These are phyloP conservation scores for Oxycera nigricornis DNA, from an alignment of 2,888 invertebrate genomes.

Conservation along the genomic window DNA sequence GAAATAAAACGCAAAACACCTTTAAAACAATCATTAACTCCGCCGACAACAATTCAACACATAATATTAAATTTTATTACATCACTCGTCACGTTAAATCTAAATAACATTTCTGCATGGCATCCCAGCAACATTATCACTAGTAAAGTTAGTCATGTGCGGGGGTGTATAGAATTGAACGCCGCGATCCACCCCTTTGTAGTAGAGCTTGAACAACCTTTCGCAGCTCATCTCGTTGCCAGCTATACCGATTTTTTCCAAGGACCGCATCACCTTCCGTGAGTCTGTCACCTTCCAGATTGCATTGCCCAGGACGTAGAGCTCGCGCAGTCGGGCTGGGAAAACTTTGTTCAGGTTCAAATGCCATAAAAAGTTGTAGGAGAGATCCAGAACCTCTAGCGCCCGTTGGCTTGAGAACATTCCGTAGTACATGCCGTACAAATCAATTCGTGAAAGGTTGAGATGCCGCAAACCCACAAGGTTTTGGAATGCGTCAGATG, in stretches of 20 bases:
- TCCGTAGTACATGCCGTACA: slow-evolving; percentile 21
- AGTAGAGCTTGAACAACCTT: slow-evolving; percentile 17
- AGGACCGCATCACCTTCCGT: neutral
- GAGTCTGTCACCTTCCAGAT: slow-evolving; percentile 29
- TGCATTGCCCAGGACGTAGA: slow-evolving; percentile 17
- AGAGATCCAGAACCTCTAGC: slow-evolving; percentile 4
- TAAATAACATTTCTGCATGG: slow-evolving; percentile 19
- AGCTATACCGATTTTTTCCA: slow-evolving; percentile 18
- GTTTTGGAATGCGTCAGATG: neutral
- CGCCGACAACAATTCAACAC: too few species aligned
- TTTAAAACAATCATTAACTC: too few species aligned
- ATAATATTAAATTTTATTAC: neutral
- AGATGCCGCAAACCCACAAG: neutral
- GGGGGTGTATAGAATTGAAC: neutral
- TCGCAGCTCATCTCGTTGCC: slow-evolving; percentile 26
- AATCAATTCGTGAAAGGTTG: slow-evolving; percentile 1
- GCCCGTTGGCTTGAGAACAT: slow-evolving; percentile 14
- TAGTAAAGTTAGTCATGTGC: slow-evolving; percentile 8
- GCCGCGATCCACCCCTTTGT: slow-evolving; percentile 9
- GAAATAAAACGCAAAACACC: too few species aligned
- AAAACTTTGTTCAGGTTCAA: slow-evolving; percentile 12
- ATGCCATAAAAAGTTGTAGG: slow-evolving; percentile 21
- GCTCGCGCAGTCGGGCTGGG: slow-evolving; percentile 16
- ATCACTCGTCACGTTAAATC: neutral
- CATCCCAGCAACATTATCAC: slow-evolving; percentile 29